phyloP scores from a whole-genome alignment of 2,113 vertebrate species.

The Psittacus erithacus region DNA sequence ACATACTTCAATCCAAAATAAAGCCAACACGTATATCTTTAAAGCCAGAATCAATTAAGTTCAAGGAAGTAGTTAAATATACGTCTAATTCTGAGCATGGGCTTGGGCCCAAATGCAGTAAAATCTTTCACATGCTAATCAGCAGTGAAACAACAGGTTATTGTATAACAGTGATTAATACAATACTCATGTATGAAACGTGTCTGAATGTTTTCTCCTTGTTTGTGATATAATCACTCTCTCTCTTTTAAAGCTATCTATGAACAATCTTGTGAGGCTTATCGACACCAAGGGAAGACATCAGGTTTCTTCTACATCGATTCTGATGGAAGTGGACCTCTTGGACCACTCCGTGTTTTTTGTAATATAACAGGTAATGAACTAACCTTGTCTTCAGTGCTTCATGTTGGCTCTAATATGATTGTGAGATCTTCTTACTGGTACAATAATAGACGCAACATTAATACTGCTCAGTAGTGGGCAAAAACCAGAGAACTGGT shows the following conservation, averaged over 20 bases:
- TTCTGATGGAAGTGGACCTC: constrained; percentile 91
- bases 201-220: not conserved
- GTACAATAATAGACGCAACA: rapidly evolving
- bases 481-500: not conserved
- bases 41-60: not conserved
- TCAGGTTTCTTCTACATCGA: constrained; percentile 94
- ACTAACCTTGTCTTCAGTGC: not conserved
- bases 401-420: not conserved
- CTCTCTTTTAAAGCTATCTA: constrained; percentile 84
- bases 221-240: not conserved
- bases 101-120: not conserved
- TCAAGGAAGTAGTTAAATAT: not conserved
- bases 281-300: constrained; percentile 87
- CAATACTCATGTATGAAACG: rapidly evolving
- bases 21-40: not conserved
- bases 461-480: not conserved
- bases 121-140: not conserved
- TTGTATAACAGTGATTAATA: not conserved
- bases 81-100: not conserved
- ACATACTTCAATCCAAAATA: not conserved
- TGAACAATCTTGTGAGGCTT: constrained; percentile 92
- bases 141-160: not conserved
- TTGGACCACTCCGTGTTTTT: constrained; percentile 87
- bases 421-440: not conserved
- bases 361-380: constrained; percentile 95